Percentiles rank a stretch among this genome's conserved stretches.
phyloP scores from a whole-genome alignment of 2,888 invertebrate species.

The Zeuzera pyrina region DNA sequence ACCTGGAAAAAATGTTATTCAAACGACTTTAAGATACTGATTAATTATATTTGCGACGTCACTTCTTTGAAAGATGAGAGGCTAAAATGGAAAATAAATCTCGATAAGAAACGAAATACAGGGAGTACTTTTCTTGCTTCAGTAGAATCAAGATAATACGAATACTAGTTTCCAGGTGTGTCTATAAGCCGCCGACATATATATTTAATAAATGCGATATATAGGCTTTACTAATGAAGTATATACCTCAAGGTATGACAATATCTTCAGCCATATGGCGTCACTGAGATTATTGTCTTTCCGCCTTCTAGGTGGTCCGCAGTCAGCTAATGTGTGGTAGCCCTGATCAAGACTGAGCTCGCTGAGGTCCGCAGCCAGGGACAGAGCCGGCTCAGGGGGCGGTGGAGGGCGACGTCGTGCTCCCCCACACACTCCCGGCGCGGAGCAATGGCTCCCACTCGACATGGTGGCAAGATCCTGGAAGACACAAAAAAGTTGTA shows the following conservation, averaged over 20 bases:
- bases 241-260: slow-evolving; percentile 54
- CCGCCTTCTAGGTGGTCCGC: slow-evolving; percentile 66
- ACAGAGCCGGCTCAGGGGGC: slow-evolving; percentile 56
- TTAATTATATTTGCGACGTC: too few species aligned
- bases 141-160: too few species aligned
- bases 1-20: slow-evolving; percentile 42
- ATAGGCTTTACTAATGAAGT: too few species aligned
- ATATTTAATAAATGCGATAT: too few species aligned
- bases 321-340: slow-evolving; percentile 83
- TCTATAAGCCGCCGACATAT: too few species aligned
- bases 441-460: slow-evolving; percentile 54
- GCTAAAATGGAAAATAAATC: too few species aligned
- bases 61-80: too few species aligned
- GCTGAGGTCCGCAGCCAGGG: slow-evolving; percentile 60
- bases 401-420: slow-evolving; percentile 58
- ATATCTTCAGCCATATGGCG: slow-evolving; percentile 54
- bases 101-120: too few species aligned
- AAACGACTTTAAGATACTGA: too few species aligned
- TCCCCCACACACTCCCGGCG: slow-evolving; percentile 55
- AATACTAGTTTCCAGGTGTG: too few species aligned
- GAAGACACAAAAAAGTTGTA: slow-evolving; percentile 13
- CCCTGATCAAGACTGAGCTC: slow-evolving; percentile 84
- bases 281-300: slow-evolving; percentile 54
- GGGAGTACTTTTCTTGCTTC: too few species aligned
- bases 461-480: slow-evolving; percentile 51